Base-by-base conservation (phyloP, 30 jellyfish, hydroid and myxozoan genomes). In the Clytia hemisphaerica region DNA sequence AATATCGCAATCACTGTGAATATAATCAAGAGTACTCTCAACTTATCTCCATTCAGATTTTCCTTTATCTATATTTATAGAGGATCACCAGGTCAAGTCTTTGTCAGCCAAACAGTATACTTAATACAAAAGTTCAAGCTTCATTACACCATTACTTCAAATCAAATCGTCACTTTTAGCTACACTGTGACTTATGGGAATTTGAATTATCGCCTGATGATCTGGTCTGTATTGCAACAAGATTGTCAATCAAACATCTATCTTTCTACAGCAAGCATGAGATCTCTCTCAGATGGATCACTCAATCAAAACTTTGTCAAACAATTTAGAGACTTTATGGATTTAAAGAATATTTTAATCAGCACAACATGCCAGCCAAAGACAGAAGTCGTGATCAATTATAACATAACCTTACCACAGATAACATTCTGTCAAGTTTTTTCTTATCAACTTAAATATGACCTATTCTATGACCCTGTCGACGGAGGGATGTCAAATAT, bases 401-500 rank as follows among this genome's bases (percentile, higher is more conserved):
- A n/a, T n/a, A n/a, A n/a, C n/a, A n/a, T n/a, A n/a, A n/a, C n/a
- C 1, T 53, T 19, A 21, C 29, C 67, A 4, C 62, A 73, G 44
- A 45, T 80, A 2, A 45, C 84, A 45, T 71, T 68, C 78, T 88
- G 97, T 58, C 14, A 75, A 2, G 61, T 73, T 0, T 71, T 73
- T 30, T 38, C 68, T 5, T 80, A 73, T 57, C 47, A 67, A 42
- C 70, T 88, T 21, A 80, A 93, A 18, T 18, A 33, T 2, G 28
- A 78, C 14, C 44, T 88, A 5, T 88, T 88, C 63, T 79, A 60
- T 42, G 97, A 88, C 62, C 60, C 78, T 54, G 78, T 38, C 18
- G 83, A 75, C 22, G 97, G 97, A 9, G 94, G 69, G 22, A 53
- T 76, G 55, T 45, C 61, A 12, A 49, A 61, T 68, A 18, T 88